Evolutionary conservation across 2,113 vertebrate genomes (phyloP).

Genomic region (Onychostoma macrolepis): DNA sequence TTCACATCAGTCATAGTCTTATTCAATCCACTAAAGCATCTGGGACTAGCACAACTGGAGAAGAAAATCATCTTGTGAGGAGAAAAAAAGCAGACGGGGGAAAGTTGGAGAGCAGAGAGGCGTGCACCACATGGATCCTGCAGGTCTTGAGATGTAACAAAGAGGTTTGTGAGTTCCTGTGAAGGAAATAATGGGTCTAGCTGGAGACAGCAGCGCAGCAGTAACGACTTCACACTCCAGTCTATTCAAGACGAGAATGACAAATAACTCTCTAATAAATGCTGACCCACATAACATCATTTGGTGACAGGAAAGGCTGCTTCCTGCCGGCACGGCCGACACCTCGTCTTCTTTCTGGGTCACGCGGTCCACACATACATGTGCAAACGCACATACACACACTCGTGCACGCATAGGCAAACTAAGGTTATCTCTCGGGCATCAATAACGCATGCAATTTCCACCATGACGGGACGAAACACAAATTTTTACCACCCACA

Average conservation of each 20-base stretch:
- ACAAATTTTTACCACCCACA: neutral
- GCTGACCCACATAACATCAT: constrained; percentile 68
- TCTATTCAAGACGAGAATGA: constrained; percentile 59
- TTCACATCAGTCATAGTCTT: neutral
- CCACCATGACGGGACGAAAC: neutral
- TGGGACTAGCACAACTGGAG: constrained; percentile 29
- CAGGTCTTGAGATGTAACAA: constrained; percentile 42
- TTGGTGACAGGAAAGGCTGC: constrained; percentile 62
- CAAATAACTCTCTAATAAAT: constrained; percentile 68
- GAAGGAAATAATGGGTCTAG: constrained; percentile 52
- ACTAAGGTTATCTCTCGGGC: constrained; percentile 34
- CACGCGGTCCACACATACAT: constrained; percentile 50
- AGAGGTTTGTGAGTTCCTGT: constrained; percentile 27
- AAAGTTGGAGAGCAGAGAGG: constrained; percentile 39
- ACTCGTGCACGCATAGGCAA: neutral
- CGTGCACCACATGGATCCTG: constrained; percentile 1
- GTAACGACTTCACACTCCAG: constrained; percentile 52
- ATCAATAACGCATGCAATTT: constrained; percentile 23
- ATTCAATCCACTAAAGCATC: constrained; percentile 23
- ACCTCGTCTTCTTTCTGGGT: constrained; percentile 66
- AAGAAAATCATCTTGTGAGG: constrained; percentile 33
- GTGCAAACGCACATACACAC: neutral
- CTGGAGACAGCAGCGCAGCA: constrained; percentile 48
- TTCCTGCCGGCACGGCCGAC: constrained; percentile 55
- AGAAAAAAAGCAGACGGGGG: constrained; percentile 32